phyloP scores from a whole-genome alignment of 2,113 vertebrate species.

The Platichthys flesus region DNA sequence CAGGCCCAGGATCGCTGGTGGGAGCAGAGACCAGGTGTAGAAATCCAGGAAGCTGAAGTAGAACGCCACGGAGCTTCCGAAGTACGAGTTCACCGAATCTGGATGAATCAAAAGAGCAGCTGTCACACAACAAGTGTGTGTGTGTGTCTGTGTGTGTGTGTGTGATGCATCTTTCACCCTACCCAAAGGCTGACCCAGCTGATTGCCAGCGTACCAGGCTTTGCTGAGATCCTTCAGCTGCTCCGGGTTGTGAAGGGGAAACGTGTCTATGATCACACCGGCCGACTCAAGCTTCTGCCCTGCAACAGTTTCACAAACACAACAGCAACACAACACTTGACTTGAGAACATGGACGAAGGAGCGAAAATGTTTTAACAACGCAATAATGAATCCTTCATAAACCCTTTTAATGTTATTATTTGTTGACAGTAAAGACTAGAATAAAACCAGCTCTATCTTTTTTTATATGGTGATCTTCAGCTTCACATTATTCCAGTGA shows the following conservation, averaged over 20 bases:
- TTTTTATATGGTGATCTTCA: background rate
- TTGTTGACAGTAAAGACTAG: too few species aligned
- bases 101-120: conserved; percentile 22
- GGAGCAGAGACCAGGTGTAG: conserved; percentile 85
- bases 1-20: conserved; percentile 79
- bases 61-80: conserved; percentile 81
- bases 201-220: conserved; percentile 81
- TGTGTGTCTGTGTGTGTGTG: conserved; percentile 10
- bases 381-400: too few species aligned
- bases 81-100: conserved; percentile 84
- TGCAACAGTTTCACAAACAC: conserved; percentile 57
- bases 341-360: background rate
- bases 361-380: too few species aligned
- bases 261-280: conserved; percentile 75
- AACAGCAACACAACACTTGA: background rate
- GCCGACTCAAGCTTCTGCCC: conserved; percentile 81
- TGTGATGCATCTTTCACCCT: conserved; percentile 12
- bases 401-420: too few species aligned
- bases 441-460: background rate
- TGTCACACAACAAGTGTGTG: background rate
- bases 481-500: background rate
- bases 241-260: conserved; percentile 78
- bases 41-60: conserved; percentile 88
- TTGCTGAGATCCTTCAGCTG: conserved; percentile 74
- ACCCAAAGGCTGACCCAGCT: conserved; percentile 84